Evolutionary conservation across 2,113 vertebrate genomes (phyloP).

Genomic region (Cyprinus carpio): DNA sequence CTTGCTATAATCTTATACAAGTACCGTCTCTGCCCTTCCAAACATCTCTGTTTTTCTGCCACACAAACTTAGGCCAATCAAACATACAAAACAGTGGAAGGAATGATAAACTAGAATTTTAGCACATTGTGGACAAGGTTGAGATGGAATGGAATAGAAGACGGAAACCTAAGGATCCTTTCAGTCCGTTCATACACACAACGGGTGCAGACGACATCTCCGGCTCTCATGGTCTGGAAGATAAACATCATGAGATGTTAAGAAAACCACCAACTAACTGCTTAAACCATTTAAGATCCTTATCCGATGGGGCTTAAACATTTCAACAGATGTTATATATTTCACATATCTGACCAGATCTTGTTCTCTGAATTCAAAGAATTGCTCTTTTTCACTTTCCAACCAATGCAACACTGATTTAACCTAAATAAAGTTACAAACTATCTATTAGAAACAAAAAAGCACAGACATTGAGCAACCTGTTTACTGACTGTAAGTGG

Average conservation of each 20-base stretch:
- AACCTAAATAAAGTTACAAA: neutral
- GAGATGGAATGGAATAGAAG: conserved; percentile 34
- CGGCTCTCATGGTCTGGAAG: conserved; percentile 87
- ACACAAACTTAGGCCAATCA: neutral
- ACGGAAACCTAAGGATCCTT: conserved; percentile 51
- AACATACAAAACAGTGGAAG: neutral
- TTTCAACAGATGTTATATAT: neutral
- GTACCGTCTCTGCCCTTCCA: neutral
- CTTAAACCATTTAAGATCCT: neutral
- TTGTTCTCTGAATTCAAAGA: neutral
- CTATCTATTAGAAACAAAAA: neutral
- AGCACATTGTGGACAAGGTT: conserved; percentile 44
- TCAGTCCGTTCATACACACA: conserved; percentile 87
- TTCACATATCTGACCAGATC: neutral
- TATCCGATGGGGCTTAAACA: neutral
- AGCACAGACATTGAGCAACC: neutral
- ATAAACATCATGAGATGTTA: conserved; percentile 42
- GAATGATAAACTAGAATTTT: neutral
- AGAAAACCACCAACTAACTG: neutral
- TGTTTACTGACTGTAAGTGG: conserved; percentile 1
- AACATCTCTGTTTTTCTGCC: neutral
- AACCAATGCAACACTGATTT: neutral
- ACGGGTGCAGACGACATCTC: conserved; percentile 88
- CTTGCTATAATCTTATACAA: neutral
- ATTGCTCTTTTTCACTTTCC: neutral